Percentiles rank a stretch among this genome's conserved stretches.
Conservation (phyloP, 2,888 invertebrate species). For the Rhabditoides inermis region DNA sequence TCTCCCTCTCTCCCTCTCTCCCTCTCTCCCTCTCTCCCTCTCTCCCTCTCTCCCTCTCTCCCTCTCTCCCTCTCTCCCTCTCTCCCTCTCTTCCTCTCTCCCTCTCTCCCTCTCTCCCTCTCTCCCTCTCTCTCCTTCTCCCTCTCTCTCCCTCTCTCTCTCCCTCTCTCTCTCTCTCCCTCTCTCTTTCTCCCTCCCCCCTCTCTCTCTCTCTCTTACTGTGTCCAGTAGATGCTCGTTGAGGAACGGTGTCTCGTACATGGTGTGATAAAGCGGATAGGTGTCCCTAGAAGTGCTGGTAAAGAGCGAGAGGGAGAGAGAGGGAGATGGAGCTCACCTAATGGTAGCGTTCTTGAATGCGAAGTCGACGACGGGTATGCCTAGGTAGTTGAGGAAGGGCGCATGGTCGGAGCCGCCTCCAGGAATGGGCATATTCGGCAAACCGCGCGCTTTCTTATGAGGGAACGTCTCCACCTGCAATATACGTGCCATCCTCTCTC, state of each 20-base stretch:
- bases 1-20: not conserved
- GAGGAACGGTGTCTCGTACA: slow-evolving; percentile 50
- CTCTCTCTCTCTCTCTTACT: not conserved
- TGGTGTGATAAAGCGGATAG: slow-evolving; percentile 49
- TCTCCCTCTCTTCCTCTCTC: not conserved
- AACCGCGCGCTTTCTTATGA: slow-evolving; percentile 7
- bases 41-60: not conserved
- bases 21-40: not conserved
- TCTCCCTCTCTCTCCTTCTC: not conserved
- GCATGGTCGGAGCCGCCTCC: slow-evolving; percentile 57
- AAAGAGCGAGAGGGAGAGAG: not conserved
- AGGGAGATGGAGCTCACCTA: slow-evolving; percentile 3
- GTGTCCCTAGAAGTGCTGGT: not conserved
- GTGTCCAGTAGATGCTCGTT: slow-evolving; percentile 48
- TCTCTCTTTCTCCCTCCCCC: not conserved
- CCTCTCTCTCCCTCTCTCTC: not conserved
- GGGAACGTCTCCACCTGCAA: slow-evolving; percentile 1
- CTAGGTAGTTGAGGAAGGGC: slow-evolving; percentile 53
- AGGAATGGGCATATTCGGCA: slow-evolving; percentile 36
- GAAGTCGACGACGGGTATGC: slow-evolving; percentile 56
- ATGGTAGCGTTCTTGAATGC: slow-evolving; percentile 41
- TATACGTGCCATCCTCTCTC: too few relatives aligned
- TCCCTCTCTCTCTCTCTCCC: not conserved
- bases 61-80: not conserved
- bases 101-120: not conserved